phyloP scores from a whole-genome alignment of 64 coral and sea anemone species.

The Pocillopora verrucosa region DNA sequence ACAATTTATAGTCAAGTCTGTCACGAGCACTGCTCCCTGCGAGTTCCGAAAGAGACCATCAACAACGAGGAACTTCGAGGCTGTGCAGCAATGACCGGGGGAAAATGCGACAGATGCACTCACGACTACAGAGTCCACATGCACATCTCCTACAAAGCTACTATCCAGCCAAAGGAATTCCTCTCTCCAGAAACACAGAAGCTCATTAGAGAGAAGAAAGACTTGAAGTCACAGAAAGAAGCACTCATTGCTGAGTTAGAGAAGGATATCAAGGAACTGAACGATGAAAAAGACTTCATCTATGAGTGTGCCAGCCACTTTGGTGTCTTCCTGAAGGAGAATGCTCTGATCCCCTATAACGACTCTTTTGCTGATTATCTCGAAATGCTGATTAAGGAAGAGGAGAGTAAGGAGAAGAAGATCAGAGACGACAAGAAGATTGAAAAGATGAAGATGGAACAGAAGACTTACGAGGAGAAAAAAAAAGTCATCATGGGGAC shows the following conservation, averaged over 20 bases:
- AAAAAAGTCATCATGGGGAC: neutral
- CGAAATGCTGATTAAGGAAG: neutral
- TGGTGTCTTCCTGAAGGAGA: constrained; percentile 29
- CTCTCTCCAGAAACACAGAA: too few species aligned
- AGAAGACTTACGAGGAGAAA: constrained; percentile 15
- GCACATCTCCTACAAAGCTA: too few species aligned
- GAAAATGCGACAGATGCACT: too few species aligned
- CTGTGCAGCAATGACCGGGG: too few species aligned
- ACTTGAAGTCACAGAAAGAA: neutral
- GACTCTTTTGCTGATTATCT: constrained; percentile 22
- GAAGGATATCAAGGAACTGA: neutral
- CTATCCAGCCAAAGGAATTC: too few species aligned
- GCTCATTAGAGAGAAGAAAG: neutral
- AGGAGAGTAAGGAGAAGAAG: neutral
- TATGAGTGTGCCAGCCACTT: neutral
- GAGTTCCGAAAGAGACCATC: neutral
- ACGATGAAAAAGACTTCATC: constrained; percentile 10
- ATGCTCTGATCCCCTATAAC: constrained; percentile 31
- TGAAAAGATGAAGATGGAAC: constrained; percentile 7
- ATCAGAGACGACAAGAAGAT: constrained; percentile 45
- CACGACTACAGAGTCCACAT: too few species aligned
- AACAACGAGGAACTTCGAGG: too few species aligned
- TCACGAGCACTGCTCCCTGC: neutral
- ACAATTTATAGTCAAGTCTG: constrained; percentile 8
- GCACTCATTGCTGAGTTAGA: neutral